phyloP scores from a whole-genome alignment of 1,140 invertebrate species.

The Lordiphosa stackelbergi region DNA sequence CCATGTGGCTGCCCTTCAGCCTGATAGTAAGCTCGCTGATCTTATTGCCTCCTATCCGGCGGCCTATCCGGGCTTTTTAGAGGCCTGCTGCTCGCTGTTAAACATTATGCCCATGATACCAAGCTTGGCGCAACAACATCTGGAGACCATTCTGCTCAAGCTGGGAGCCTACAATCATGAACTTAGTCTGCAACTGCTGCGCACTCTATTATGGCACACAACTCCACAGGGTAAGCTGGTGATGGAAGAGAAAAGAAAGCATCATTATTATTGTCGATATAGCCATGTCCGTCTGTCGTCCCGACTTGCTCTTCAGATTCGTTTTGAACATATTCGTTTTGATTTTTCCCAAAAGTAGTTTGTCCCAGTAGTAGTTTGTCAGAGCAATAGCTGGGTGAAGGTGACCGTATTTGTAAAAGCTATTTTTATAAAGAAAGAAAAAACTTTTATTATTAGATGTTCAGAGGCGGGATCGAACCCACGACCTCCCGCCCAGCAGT shows the following conservation, averaged over 20 bases:
- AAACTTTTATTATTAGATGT: no score
- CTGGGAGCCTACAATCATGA: conserved; percentile 81
- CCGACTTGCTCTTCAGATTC: no score
- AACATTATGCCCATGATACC: conserved; percentile 82
- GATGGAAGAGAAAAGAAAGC: not conserved
- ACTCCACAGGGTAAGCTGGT: conserved; percentile 63
- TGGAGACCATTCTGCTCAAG: conserved; percentile 82
- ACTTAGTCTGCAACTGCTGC: conserved; percentile 80
- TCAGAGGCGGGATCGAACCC: no score
- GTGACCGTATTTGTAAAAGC: no score
- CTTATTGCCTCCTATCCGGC: conserved; percentile 81
- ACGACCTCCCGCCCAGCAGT: no score
- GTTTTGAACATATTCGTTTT: no score
- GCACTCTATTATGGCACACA: conserved; percentile 80
- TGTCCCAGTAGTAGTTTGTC: no score
- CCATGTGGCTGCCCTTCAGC: conserved; percentile 60
- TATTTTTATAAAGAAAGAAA: no score
- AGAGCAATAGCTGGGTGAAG: no score
- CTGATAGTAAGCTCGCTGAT: conserved; percentile 77
- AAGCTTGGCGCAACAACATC: conserved; percentile 81
- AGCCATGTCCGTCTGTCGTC: no score
- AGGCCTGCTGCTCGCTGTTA: conserved; percentile 86
- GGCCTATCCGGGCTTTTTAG: conserved; percentile 82
- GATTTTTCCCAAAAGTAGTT: no score
- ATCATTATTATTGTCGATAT: no score